Percentiles rank a stretch among this genome's conserved stretches.
phyloP scores from a whole-genome alignment of 2,888 invertebrate species.

The Melieria picta region DNA sequence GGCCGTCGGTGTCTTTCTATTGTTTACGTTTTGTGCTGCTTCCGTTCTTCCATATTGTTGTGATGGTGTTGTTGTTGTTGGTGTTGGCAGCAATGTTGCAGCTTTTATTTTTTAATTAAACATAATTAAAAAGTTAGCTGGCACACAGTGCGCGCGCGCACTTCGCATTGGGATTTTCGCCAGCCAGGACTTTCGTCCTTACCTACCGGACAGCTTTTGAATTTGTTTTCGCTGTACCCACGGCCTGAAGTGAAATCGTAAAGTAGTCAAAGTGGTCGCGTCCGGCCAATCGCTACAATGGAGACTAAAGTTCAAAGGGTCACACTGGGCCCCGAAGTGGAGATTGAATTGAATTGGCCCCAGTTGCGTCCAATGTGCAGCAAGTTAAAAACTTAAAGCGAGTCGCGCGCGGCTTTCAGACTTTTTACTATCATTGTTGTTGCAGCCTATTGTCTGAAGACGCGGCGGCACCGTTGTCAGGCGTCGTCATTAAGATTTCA shows the following conservation, averaged over 20 bases:
- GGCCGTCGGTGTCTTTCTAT: no score
- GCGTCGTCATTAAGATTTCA: not conserved
- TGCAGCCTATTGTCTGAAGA: no score
- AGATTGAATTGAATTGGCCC: not conserved
- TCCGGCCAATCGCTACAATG: not conserved
- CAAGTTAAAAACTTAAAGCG: not conserved
- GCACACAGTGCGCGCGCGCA: constrained; percentile 15
- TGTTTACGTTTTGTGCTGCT: no score
- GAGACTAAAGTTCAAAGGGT: constrained; percentile 2
- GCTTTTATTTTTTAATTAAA: constrained; percentile 36
- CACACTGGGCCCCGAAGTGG: not conserved
- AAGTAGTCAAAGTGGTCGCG: not conserved
- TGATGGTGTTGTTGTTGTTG: not conserved
- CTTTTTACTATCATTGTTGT: no score
- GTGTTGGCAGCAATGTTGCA: not conserved
- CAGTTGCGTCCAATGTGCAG: not conserved
- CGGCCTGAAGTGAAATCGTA: constrained; percentile 8
- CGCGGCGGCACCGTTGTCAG: not conserved
- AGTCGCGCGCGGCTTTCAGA: no score
- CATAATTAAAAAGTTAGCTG: constrained; percentile 42
- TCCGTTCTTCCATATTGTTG: no score
- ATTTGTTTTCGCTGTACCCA: no score
- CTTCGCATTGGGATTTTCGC: not conserved
- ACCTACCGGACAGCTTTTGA: no score
- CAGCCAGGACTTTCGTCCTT: not conserved